Percentiles rank a stretch among this genome's conserved stretches.
Evolutionary conservation across 2,797 vertebrate species (phyloP).

Genomic region (Alosa sapidissima): DNA sequence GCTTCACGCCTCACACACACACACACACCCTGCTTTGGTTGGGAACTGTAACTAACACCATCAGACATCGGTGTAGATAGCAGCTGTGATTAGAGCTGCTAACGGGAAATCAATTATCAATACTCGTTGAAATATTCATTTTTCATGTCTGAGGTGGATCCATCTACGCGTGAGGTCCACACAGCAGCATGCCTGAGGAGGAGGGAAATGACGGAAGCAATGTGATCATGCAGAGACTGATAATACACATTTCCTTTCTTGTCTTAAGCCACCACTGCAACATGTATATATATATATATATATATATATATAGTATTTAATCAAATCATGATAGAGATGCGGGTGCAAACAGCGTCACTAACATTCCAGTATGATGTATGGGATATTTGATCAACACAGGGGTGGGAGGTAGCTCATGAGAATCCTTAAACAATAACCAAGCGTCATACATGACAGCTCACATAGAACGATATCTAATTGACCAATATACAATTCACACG

Average conservation of each 20-base stretch:
- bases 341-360: background rate
- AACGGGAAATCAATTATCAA: conserved; percentile 10
- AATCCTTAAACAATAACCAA: background rate
- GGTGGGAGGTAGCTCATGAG: background rate
- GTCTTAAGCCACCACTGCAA: background rate
- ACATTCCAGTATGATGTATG: background rate
- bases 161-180: background rate
- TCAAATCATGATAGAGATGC: background rate
- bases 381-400: background rate
- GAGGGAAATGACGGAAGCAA: background rate
- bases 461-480: background rate
- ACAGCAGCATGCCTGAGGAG: background rate
- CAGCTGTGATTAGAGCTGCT: background rate
- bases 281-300: background rate
- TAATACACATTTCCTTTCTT: background rate
- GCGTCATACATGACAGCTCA: background rate
- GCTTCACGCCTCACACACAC: background rate
- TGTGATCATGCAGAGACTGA: background rate
- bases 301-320: background rate
- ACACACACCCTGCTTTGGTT: background rate
- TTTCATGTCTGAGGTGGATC: background rate
- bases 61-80: conserved; percentile 6
- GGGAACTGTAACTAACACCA: conserved; percentile 2
- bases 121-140: background rate
- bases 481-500: background rate